Base-by-base conservation (phyloP, 1,140 invertebrate species). In the Paramacrobiotus metropolitanus region DNA sequence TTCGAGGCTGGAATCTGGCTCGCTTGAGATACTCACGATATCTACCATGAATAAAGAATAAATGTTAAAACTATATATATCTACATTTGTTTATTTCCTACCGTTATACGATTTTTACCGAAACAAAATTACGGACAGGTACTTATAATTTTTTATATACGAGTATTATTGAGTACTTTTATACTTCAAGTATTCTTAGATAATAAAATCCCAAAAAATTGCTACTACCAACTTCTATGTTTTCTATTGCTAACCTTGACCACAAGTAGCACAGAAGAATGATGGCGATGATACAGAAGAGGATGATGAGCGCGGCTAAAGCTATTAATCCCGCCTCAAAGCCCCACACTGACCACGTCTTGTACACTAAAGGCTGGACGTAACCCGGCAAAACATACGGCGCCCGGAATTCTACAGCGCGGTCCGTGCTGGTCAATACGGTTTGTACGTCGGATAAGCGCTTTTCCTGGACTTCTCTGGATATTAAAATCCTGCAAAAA, bases 181-280 rank as follows among this genome's bases (percentile, higher is more conserved):
- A n/a, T n/a, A n/a, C n/a, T n/a, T n/a, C n/a, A n/a, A n/a, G n/a
- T n/a, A n/a, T n/a, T n/a, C n/a, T n/a, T n/a, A 9, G 34, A 9
- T 40, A 9, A 40, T 15, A 9, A 40, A 40, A n/a, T 40, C 34
- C 9, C 9, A 15, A 40, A 40, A 40, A 40, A 40, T 15, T 9
- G 34, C 9, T 9, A 40, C 9, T 15, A 40, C 9, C 34, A n/a
- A 15, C 34, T 15, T n/a, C 34, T 9, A 15, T 40, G 9, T 40
- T 9, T 15, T 40, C 9, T 40, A 29, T 15, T 18, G 68, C 75
- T 77, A 72, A 87, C 86, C 84, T 86, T 61, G 86, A 85, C 86
- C 87, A 91, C 0, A 86, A 87, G 44, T 88, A 81, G 69, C 88
- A 89, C 30, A 92, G 87, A 68, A 91, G 89, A 30, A 89, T 81